Evolutionary conservation across 2,888 invertebrate genomes (phyloP).

Genomic region (Spilarctia lutea): DNA sequence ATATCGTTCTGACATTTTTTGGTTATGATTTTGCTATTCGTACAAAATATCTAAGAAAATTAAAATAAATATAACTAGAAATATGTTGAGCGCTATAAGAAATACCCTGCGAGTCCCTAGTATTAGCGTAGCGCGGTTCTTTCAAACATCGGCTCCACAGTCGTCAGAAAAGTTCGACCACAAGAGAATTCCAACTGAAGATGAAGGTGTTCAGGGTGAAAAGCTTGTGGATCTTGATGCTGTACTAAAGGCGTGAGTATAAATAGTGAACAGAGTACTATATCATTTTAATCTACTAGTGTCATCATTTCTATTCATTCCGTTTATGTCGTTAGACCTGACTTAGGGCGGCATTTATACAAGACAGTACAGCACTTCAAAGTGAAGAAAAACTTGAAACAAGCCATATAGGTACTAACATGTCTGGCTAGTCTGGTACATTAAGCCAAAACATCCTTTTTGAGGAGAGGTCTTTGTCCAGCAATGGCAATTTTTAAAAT

Average conservation of each 20-base stretch:
- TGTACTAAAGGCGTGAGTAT: slow-evolving; percentile 86
- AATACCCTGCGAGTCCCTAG: slow-evolving; percentile 63
- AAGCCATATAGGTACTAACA: too few species aligned
- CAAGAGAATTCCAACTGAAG: slow-evolving; percentile 82
- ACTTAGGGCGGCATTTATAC: too few species aligned
- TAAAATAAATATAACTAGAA: slow-evolving; percentile 20
- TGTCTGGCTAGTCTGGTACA: too few species aligned
- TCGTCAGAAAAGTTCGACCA: slow-evolving; percentile 76
- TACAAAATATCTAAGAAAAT: background rate
- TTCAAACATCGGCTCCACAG: slow-evolving; percentile 68
- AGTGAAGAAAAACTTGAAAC: too few species aligned
- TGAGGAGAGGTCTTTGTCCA: too few species aligned
- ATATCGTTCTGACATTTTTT: background rate
- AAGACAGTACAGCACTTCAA: too few species aligned
- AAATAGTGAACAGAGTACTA: background rate
- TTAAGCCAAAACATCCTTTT: too few species aligned
- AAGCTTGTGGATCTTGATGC: slow-evolving; percentile 90
- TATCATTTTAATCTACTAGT: too few species aligned
- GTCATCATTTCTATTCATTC: too few species aligned
- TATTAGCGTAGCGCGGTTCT: slow-evolving; percentile 59
- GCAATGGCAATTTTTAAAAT: too few species aligned
- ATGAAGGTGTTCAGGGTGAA: slow-evolving; percentile 94
- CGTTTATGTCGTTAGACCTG: too few species aligned
- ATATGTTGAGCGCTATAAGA: slow-evolving; percentile 71
- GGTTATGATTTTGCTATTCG: slow-evolving; percentile 8